phyloP scores from a whole-genome alignment of 2,888 invertebrate genomes.

The Epinotia demarniana region DNA sequence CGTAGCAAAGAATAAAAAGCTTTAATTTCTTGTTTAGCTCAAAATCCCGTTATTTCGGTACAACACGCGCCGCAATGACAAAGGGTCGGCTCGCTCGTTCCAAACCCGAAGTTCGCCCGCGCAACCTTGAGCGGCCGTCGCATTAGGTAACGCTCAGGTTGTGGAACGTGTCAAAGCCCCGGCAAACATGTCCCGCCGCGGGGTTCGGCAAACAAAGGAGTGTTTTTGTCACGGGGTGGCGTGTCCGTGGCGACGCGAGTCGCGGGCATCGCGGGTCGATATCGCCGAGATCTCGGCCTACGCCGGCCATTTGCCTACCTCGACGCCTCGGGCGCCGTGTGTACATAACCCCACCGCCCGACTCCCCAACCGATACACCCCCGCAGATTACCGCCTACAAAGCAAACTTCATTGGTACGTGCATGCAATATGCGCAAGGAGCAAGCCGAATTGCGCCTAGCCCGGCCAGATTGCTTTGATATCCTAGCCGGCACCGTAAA shows the following conservation, averaged over 20 bases:
- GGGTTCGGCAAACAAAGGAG: conserved; percentile 77
- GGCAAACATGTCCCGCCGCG: conserved; percentile 51
- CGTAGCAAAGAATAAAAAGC: background rate
- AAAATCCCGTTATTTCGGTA: conserved; percentile 19
- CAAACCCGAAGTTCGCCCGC: conserved; percentile 10
- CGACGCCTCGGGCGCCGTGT: conserved; percentile 83
- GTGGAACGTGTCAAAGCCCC: conserved; percentile 53
- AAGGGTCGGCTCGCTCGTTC: conserved; percentile 8
- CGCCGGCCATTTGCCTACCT: conserved; percentile 85
- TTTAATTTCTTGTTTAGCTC: background rate
- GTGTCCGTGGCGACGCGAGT: conserved; percentile 75
- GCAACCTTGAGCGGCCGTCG: conserved; percentile 29
- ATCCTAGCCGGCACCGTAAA: conserved; percentile 66
- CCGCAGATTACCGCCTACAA: conserved; percentile 84
- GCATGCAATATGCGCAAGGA: conserved; percentile 85
- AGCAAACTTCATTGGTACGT: conserved; percentile 85
- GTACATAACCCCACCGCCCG: conserved; percentile 81
- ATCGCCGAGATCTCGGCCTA: conserved; percentile 82
- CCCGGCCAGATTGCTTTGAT: conserved; percentile 78
- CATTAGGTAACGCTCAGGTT: conserved; percentile 39
- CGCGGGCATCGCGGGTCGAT: conserved; percentile 79
- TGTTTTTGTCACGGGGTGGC: conserved; percentile 80
- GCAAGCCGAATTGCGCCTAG: conserved; percentile 76
- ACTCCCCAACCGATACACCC: conserved; percentile 78
- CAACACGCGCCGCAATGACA: conserved; percentile 5